Conservation (phyloP, 1,140 invertebrate species). For the Piezodorus guildinii region DNA sequence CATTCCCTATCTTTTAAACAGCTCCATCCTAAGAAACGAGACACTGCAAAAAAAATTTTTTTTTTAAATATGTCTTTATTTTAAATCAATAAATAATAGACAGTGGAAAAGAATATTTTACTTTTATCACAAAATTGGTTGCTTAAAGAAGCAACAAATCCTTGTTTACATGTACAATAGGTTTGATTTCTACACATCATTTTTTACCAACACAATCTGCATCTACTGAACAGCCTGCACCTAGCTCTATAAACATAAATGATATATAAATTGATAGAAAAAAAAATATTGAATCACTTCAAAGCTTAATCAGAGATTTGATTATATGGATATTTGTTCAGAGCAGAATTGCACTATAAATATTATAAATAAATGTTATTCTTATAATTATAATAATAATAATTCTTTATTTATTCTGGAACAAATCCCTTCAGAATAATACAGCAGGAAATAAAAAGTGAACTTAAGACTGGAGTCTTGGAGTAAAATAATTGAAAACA, state of each 20-base stretch:
- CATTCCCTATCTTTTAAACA: constrained; percentile 29
- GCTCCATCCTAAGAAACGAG: constrained; percentile 17
- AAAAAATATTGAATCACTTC: too few species aligned
- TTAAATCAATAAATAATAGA: not conserved
- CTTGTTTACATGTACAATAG: constrained; percentile 26
- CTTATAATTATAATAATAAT: too few species aligned
- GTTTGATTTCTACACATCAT: constrained; percentile 28
- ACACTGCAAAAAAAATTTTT: constrained; percentile 19
- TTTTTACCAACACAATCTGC: constrained; percentile 19
- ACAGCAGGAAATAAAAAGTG: too few species aligned
- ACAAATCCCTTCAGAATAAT: too few species aligned
- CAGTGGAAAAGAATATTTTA: constrained; percentile 17
- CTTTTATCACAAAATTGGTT: constrained; percentile 30
- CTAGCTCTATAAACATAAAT: constrained; percentile 30
- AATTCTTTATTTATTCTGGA: too few species aligned
- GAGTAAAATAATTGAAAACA: too few species aligned
- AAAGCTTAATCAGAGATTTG: too few species aligned
- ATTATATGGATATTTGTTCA: too few species aligned
- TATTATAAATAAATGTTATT: too few species aligned
- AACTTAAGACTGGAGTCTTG: too few species aligned
- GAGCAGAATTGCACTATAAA: too few species aligned
- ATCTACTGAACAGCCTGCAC: constrained; percentile 24
- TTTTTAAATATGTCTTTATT: not conserved
- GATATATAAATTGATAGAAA: not conserved
- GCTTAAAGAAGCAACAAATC: constrained; percentile 22